phyloP scores from a whole-genome alignment of 2,113 vertebrate species.

The Menura novaehollandiae region DNA sequence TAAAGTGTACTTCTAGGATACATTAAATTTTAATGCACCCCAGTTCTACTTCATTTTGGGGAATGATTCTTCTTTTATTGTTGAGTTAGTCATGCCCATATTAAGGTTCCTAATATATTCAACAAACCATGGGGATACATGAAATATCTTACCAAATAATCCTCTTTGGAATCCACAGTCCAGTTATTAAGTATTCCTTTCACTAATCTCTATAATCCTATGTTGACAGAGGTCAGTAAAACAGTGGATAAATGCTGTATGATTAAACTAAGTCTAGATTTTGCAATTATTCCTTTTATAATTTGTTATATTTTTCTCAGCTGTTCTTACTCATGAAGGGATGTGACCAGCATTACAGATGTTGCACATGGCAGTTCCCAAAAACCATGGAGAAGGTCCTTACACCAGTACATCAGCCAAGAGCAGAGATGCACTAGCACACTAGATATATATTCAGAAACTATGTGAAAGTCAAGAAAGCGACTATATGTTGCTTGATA shows the following conservation, averaged over 20 bases:
- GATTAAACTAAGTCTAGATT: constrained; percentile 52
- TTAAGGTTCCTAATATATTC: constrained; percentile 32
- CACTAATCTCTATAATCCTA: constrained; percentile 65
- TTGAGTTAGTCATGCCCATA: constrained; percentile 28
- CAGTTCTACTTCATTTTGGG: neutral
- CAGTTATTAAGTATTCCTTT: constrained; percentile 66
- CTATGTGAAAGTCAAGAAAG: neutral
- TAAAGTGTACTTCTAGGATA: neutral
- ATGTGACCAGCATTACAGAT: neutral
- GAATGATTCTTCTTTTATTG: neutral
- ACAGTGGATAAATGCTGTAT: constrained; percentile 35
- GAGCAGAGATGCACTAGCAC: neutral
- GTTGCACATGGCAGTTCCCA: neutral
- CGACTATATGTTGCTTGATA: constrained; percentile 14
- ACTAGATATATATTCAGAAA: neutral
- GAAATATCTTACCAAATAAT: constrained; percentile 67
- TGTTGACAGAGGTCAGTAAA: constrained; percentile 63
- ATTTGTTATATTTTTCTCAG: neutral
- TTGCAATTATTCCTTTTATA: constrained; percentile 7
- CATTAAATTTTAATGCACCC: neutral
- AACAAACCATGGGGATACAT: constrained; percentile 50
- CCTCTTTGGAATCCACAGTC: constrained; percentile 64
- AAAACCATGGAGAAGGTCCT: neutral
- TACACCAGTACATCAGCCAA: neutral
- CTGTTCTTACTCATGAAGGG: neutral